A percentile compares a stretch with the other conserved stretches of the same genome.
Conservation (phyloP, 2,888 invertebrate genomes). For the Synanthedon myopaeformis region DNA sequence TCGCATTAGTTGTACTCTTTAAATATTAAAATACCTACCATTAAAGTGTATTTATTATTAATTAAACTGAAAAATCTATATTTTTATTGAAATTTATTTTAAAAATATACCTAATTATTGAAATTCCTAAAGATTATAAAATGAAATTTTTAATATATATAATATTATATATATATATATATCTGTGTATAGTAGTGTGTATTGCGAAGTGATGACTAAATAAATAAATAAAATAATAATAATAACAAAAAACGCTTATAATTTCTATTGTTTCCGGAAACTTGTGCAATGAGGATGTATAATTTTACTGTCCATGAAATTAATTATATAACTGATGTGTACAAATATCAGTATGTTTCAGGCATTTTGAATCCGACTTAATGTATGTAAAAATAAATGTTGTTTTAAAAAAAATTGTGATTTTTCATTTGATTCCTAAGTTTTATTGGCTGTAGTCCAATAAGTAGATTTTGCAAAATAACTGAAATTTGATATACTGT, state of each 20-base stretch:
- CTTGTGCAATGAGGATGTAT: slow-evolving; percentile 49
- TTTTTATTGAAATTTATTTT: slow-evolving; percentile 66
- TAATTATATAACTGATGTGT: slow-evolving; percentile 64
- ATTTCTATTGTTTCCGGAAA: slow-evolving; percentile 42
- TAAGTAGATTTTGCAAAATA: not conserved
- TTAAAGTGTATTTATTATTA: slow-evolving; percentile 28
- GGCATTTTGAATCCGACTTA: slow-evolving; percentile 70
- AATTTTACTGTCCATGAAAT: slow-evolving; percentile 63
- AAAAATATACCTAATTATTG: slow-evolving; percentile 58
- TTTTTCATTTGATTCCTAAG: slow-evolving; percentile 43
- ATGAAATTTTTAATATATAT: slow-evolving; percentile 58
- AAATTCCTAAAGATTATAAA: slow-evolving; percentile 65
- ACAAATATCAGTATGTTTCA: slow-evolving; percentile 68
- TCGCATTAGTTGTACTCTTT: slow-evolving; percentile 20
- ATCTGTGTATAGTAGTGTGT: slow-evolving; percentile 55
- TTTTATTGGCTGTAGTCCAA: not conserved
- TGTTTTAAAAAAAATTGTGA: slow-evolving; percentile 65
- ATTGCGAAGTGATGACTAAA: slow-evolving; percentile 47
- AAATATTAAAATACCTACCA: slow-evolving; percentile 42
- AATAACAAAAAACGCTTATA: slow-evolving; percentile 34
- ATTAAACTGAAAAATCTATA: slow-evolving; percentile 52
- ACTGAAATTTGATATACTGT: too few species aligned
- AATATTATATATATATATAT: not conserved
- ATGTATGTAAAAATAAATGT: slow-evolving; percentile 72
- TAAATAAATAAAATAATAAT: slow-evolving; percentile 10